Conservation (phyloP, 2,797 vertebrate species). For the Scyliorhinus canicula region DNA sequence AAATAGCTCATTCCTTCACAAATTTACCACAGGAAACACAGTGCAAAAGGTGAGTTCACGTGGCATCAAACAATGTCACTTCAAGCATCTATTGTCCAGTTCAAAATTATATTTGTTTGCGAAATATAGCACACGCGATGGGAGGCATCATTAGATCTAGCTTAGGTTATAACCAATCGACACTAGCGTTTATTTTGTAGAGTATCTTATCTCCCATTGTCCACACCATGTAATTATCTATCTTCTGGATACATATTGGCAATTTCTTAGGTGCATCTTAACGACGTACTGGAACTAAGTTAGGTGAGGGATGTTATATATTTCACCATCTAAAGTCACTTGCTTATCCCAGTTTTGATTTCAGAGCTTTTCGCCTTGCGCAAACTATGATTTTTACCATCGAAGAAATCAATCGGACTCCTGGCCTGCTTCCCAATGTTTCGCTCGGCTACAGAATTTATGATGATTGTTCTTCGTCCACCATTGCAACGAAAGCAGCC, state of each 20-base stretch:
- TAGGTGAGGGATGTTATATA: not conserved
- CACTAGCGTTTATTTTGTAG: not conserved
- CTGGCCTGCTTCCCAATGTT: not conserved
- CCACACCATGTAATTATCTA: not conserved
- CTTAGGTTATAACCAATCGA: not conserved
- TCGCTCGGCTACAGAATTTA: not conserved
- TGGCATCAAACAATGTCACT: not conserved
- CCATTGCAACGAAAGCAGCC: conserved; percentile 9
- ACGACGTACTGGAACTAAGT: not conserved
- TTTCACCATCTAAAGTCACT: not conserved
- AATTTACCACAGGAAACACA: not conserved
- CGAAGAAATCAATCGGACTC: conserved; percentile 7
- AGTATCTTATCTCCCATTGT: not conserved
- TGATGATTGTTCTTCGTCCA: conserved; percentile 7
- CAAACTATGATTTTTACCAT: conserved; percentile 25
- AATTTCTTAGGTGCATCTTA: not conserved
- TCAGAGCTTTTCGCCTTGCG: conserved; percentile 17
- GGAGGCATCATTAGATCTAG: not conserved
- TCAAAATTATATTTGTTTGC: not conserved
- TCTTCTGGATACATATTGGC: not conserved
- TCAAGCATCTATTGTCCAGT: not conserved
- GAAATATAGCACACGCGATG: not conserved
- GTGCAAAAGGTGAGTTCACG: not conserved
- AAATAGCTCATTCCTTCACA: not conserved
- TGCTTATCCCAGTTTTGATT: conserved; percentile 4